Conservation (phyloP, 2,113 vertebrate genomes). For the Antennarius striatus region DNA sequence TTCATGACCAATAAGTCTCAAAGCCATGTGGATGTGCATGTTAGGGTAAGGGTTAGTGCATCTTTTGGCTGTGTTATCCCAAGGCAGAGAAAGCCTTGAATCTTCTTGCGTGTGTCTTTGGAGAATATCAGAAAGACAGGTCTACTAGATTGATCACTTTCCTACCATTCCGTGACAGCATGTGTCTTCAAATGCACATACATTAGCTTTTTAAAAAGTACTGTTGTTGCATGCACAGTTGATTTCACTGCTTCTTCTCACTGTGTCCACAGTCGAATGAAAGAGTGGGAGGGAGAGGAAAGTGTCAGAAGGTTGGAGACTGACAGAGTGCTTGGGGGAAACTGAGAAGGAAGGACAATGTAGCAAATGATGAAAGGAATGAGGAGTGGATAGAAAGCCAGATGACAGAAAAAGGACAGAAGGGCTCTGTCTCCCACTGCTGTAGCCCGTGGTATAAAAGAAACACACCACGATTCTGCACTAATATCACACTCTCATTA, state of each 20-base stretch:
- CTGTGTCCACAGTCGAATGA: constrained; percentile 3
- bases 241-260: constrained; percentile 7
- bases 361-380: constrained; percentile 43
- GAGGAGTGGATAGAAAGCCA: constrained; percentile 24
- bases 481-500: constrained; percentile 61
- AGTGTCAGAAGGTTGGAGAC: constrained; percentile 37
- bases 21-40: background rate
- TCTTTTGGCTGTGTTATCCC: too few species aligned
- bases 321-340: constrained; percentile 42
- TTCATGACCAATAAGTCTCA: background rate
- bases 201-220: constrained; percentile 15
- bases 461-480: constrained; percentile 46
- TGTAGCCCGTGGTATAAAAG: constrained; percentile 53
- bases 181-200: background rate
- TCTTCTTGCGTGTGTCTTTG: background rate
- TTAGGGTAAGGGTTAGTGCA: too few species aligned
- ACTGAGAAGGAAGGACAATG: constrained; percentile 52
- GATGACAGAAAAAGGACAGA: constrained; percentile 53
- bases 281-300: constrained; percentile 3
- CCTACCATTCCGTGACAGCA: background rate
- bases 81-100: background rate
- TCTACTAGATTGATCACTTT: background rate
- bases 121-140: background rate
- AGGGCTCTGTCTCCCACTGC: constrained; percentile 47
- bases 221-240: background rate